Evolutionary conservation across 2,888 invertebrate species (phyloP).

Genomic region (Shargacucullia verbasci): DNA sequence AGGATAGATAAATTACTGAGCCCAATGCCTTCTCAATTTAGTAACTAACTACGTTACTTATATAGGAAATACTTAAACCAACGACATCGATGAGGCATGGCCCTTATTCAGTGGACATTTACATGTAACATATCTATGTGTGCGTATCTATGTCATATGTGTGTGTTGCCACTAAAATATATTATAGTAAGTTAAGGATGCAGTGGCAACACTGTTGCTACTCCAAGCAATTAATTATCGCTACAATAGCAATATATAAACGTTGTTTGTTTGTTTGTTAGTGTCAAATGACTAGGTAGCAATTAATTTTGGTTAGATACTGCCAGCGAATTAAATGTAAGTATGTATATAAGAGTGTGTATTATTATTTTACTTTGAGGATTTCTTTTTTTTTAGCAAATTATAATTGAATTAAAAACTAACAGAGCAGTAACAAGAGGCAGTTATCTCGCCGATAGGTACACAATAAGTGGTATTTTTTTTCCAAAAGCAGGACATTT

Average conservation of each 20-base stretch:
- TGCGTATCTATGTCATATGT: constrained; percentile 17
- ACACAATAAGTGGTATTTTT: constrained; percentile 8
- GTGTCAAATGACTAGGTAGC: constrained; percentile 1
- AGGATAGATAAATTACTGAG: too few species aligned
- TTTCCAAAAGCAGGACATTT: constrained; percentile 36
- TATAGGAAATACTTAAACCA: too few species aligned
- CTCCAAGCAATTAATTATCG: constrained; percentile 35
- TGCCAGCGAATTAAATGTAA: neutral
- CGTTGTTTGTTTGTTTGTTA: constrained; percentile 15
- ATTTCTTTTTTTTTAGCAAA: too few species aligned
- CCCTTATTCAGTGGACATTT: too few species aligned
- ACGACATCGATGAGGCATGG: too few species aligned
- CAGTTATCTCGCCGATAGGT: neutral
- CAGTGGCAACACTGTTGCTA: constrained; percentile 15
- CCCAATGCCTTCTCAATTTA: too few species aligned
- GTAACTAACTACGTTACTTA: too few species aligned
- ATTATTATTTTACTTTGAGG: too few species aligned
- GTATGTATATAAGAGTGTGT: too few species aligned
- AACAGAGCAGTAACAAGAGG: neutral
- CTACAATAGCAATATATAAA: constrained; percentile 8
- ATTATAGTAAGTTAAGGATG: constrained; percentile 35
- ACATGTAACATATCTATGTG: neutral
- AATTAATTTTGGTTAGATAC: constrained; percentile 9
- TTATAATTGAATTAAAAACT: neutral
- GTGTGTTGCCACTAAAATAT: constrained; percentile 43